Evolutionary conservation across 2,888 invertebrate species (phyloP).

Genomic region (Aphidoletes aphidimyza): DNA sequence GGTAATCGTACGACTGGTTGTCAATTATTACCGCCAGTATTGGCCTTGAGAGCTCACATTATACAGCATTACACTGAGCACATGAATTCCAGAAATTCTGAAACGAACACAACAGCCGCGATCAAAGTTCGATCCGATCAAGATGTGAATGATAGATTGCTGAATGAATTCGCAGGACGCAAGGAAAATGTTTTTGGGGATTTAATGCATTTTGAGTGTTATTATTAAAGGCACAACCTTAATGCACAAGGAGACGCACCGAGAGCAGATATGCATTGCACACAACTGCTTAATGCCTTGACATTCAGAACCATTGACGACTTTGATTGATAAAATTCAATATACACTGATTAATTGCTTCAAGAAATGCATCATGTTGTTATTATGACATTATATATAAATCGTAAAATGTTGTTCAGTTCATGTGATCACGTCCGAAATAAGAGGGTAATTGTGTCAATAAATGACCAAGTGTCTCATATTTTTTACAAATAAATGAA

Average conservation of each 20-base stretch:
- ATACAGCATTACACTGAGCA: too few species aligned
- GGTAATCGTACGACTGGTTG: neutral
- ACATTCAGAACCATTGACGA: slow-evolving; percentile 14
- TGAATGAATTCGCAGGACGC: neutral
- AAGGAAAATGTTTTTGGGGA: neutral
- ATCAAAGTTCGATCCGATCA: slow-evolving; percentile 32
- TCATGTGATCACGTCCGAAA: neutral
- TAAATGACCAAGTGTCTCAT: slow-evolving; percentile 19
- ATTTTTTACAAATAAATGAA: neutral
- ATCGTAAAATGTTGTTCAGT: too few species aligned
- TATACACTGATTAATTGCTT: neutral
- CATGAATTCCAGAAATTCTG: neutral
- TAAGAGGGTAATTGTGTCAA: neutral
- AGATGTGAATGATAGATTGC: slow-evolving; percentile 12
- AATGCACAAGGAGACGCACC: neutral
- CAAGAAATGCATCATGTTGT: neutral
- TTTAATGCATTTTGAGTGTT: neutral
- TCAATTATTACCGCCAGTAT: neutral
- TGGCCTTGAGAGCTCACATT: slow-evolving; percentile 9
- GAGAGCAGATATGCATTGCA: neutral
- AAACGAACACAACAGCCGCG: slow-evolving; percentile 31
- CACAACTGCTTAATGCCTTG: neutral
- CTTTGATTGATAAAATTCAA: neutral
- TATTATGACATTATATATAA: too few species aligned
- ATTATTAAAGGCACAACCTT: neutral